Conservation (phyloP, 2,797 vertebrate genomes). For the Florisuga fusca region DNA sequence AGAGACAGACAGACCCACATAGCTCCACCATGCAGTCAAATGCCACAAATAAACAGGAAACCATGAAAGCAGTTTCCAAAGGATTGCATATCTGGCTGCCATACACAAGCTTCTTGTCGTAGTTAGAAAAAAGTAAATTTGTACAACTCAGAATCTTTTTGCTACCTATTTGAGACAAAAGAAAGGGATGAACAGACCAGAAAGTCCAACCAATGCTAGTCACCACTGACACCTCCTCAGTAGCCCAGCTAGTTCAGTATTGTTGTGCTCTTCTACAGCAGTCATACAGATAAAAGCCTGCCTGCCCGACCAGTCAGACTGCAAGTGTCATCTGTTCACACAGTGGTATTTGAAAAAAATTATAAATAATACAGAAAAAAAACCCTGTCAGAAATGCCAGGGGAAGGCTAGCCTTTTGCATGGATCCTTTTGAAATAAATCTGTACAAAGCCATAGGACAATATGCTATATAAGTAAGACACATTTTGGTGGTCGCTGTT, state of each 20-base stretch:
- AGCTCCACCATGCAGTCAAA: neutral
- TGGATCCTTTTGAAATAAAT: neutral
- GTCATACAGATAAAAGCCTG: neutral
- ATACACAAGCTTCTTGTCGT: too few species aligned
- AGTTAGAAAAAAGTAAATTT: neutral
- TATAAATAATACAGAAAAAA: neutral
- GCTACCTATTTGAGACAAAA: neutral
- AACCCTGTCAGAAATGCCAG: neutral
- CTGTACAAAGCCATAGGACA: neutral
- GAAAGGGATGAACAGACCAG: neutral
- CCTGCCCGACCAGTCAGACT: neutral
- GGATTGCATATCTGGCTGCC: neutral
- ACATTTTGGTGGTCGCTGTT: neutral
- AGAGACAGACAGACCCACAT: neutral
- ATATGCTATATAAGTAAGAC: neutral
- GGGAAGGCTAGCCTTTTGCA: neutral
- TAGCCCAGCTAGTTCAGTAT: neutral
- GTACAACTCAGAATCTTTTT: neutral
- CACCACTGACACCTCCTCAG: neutral
- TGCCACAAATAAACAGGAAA: neutral
- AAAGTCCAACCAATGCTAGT: neutral
- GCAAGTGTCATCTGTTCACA: neutral
- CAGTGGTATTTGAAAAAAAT: neutral
- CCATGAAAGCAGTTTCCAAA: neutral
- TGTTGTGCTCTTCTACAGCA: neutral